These are phyloP conservation scores for Bradypodion ventrale DNA, from an alignment of 2,797 vertebrate species.

Conservation along the genomic window DNA sequence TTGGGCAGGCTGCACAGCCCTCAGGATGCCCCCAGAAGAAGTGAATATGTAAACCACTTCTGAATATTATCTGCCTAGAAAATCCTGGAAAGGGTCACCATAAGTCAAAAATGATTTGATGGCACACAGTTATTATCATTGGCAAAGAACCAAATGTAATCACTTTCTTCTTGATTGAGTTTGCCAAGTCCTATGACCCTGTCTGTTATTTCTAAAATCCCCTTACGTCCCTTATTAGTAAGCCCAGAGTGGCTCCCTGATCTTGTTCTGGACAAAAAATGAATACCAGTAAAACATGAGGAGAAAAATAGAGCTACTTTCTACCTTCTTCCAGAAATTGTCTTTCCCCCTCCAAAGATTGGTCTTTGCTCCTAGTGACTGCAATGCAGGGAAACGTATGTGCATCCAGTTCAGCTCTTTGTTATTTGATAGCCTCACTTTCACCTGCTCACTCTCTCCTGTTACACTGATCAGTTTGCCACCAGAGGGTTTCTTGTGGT, in stretches of 20 bases:
- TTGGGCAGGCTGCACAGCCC: too few species aligned
- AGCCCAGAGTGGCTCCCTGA: neutral
- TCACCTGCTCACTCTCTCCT: neutral
- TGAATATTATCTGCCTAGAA: too few species aligned
- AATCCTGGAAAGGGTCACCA: too few species aligned
- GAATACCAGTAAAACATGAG: neutral
- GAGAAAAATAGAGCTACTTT: neutral
- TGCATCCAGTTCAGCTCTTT: accelerated
- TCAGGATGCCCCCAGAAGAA: too few species aligned
- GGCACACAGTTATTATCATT: too few species aligned
- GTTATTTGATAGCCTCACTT: neutral
- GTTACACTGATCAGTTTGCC: neutral
- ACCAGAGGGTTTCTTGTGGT: conserved; percentile 9
- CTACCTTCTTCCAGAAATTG: neutral
- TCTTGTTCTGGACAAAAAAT: neutral
- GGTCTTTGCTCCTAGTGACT: neutral
- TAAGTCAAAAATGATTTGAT: too few species aligned
- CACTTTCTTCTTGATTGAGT: too few species aligned
- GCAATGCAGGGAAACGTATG: neutral
- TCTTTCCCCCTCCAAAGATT: neutral
- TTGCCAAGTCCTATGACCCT: neutral
- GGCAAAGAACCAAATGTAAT: too few species aligned
- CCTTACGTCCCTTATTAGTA: neutral
- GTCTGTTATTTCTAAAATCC: neutral
- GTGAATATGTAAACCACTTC: too few species aligned